Evolutionary conservation across 2,888 invertebrate species (phyloP).

Genomic region (Chouioia cunea): DNA sequence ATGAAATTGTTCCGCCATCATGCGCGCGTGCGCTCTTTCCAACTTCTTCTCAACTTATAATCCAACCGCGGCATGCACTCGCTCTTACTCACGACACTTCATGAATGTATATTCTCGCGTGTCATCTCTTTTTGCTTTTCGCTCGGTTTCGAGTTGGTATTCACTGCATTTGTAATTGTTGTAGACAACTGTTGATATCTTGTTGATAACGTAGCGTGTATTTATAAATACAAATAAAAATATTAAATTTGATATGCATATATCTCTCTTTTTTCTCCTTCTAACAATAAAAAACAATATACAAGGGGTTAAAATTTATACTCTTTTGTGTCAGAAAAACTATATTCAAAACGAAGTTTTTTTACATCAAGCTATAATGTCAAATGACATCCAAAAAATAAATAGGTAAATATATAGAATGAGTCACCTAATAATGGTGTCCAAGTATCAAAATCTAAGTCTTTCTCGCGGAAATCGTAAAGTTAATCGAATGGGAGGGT

Average conservation of each 20-base stretch:
- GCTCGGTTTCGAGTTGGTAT: too few species aligned
- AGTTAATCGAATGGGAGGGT: constrained; percentile 43
- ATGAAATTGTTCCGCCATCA: constrained; percentile 61
- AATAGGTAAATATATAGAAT: constrained; percentile 28
- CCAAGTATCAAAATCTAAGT: not conserved
- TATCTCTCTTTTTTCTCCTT: too few species aligned
- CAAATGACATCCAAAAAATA: too few species aligned
- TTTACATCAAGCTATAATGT: too few species aligned
- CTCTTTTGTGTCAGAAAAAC: too few species aligned
- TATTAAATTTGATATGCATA: too few species aligned
- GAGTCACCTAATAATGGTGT: not conserved
- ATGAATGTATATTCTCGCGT: constrained; percentile 35
- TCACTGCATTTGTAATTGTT: not conserved
- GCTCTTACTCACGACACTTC: constrained; percentile 2
- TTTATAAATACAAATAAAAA: too few species aligned
- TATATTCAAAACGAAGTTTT: too few species aligned
- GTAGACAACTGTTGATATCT: not conserved
- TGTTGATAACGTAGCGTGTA: too few species aligned
- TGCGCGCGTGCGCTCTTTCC: constrained; percentile 25
- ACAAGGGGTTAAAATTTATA: too few species aligned
- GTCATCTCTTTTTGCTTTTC: not conserved
- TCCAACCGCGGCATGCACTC: constrained; percentile 23
- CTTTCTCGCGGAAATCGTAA: constrained; percentile 42
- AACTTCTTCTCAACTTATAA: constrained; percentile 47
- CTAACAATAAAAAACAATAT: too few species aligned